Base-by-base conservation (phyloP, 2,888 invertebrate genomes). In the Hedychridium roseum region DNA sequence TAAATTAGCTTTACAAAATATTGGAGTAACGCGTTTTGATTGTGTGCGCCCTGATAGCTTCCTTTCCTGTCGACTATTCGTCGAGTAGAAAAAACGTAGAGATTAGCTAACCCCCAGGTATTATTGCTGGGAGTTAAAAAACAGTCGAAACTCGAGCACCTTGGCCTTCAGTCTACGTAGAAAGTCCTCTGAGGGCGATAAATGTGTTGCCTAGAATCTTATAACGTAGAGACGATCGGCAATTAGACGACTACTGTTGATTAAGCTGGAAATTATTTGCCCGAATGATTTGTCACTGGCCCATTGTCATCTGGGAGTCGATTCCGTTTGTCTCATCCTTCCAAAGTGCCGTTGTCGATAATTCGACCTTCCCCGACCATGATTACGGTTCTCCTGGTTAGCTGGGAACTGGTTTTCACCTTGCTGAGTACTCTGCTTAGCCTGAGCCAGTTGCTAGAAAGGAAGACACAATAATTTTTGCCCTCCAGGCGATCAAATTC, bases 221-320 rank as follows among this genome's bases (percentile, higher is more conserved):
- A 66, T 48, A 50, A 60, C 44, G 41, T 47, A 52, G 55, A 56
- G 48, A 60, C 50, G 46, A 64, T 60, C 58, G 40, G 47, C 61
- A 50, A 40, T 48, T 48, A 60, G 43, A 58, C 51, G 56, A 28
- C 45, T 54, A 54, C 35, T 50, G 45, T 59, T 52, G 54, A 59
- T 54, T 63, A 59, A 60, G 57, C 61, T 56, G 43, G 54, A 49
- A 52, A 54, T 57, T n/a, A 9, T 9, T 6, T 23, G 5, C 5
- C 5, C 6, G 35, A 38, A 45, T 26, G 40, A 35, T 57, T 60
- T 64, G 57, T 67, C 49, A 51, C 61, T 50, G 68, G 65, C 75
- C 74, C 72, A 74, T 73, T 76, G 76, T 76, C 76, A 76, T 76
- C 76, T 76, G 71, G 74, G 66, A 62, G 74, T 65, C 26, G 72